These are phyloP conservation scores for Stenchaetothrips biformis DNA, from an alignment of 2,888 invertebrate genomes.

Conservation along the genomic window DNA sequence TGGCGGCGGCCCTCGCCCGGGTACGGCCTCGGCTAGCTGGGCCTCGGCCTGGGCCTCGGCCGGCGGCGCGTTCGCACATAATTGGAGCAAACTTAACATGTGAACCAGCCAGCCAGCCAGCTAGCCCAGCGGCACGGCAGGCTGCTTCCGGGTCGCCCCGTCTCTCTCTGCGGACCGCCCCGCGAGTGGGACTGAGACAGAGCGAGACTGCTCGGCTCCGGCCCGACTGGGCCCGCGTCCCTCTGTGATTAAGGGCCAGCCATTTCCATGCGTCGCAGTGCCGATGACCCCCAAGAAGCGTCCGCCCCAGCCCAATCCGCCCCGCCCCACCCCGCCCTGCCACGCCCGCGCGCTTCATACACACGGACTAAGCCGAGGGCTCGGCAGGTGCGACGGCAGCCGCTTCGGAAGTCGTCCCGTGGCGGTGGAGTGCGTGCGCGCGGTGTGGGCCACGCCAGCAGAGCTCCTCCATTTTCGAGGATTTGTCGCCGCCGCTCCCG, in stretches of 20 bases:
- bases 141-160: no score
- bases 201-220: background rate
- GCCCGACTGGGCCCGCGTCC: background rate
- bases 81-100: constrained; percentile 21
- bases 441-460: background rate
- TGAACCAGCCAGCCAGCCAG: background rate
- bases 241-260: constrained; percentile 12
- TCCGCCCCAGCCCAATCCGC: background rate
- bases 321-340: background rate
- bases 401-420: no score
- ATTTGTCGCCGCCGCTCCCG: constrained; percentile 12
- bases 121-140: no score
- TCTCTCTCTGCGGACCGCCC: no score
- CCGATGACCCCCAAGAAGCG: background rate
- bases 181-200: no score
- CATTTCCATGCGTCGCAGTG: background rate
- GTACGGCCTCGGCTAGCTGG: no score
- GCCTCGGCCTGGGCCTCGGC: no score
- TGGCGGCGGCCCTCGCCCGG: no score
- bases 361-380: background rate
- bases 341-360: no score
- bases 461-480: constrained; percentile 21
- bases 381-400: background rate
- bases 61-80: background rate
- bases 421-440: no score